Base-by-base conservation (phyloP, 2,797 vertebrate genomes). In the Leptatherina wallacei region DNA sequence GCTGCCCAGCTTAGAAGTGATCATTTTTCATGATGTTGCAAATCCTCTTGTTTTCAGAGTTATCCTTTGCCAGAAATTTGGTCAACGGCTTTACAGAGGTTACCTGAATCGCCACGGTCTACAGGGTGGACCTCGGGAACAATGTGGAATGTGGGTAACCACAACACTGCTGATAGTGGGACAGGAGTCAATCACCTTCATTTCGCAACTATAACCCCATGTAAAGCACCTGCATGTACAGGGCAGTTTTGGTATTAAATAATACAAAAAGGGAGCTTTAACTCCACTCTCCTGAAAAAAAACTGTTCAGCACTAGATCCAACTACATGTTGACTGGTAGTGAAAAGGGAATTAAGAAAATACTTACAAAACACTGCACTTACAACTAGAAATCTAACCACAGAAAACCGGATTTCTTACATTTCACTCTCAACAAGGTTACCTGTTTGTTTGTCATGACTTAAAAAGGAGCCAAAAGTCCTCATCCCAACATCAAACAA, bases 401-500 rank as follows among this genome's bases (percentile, higher is more conserved):
- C 36, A 42, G 12, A 47, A 47, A 55, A 63, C 2, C 5, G 3
- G 40, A 42, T 16, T 14, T 62, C 38, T 27, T 2, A 24, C 27
- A 24, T 66, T 56, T 27, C 18, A 66, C 22, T 14, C 7, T 18
- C 4, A 32, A 35, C 0, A 2, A 0, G 1, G 24, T 13, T 22
- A 55, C 14, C 12, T 51, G 11, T 56, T 56, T 13, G 27, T 38
- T 62, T 52, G 9, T 54, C 16, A 18, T 24, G 29, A 16, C 10
- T 52, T 27, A 49, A 59, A 38, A 63, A 20, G 12, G 16, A 29
- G 33, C 27, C 1, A 24, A 59, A 13, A 47, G 20, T 40, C 38
- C 13, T 44, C 30, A 32, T 57, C 64, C 58, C 32, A 7, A 81
- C 69, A 65, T 77, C 67, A 81, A 75, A 77, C 29, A 58, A 30